Evolutionary conservation across 2,113 vertebrate genomes (phyloP).

Genomic region (Tupaia tana): DNA sequence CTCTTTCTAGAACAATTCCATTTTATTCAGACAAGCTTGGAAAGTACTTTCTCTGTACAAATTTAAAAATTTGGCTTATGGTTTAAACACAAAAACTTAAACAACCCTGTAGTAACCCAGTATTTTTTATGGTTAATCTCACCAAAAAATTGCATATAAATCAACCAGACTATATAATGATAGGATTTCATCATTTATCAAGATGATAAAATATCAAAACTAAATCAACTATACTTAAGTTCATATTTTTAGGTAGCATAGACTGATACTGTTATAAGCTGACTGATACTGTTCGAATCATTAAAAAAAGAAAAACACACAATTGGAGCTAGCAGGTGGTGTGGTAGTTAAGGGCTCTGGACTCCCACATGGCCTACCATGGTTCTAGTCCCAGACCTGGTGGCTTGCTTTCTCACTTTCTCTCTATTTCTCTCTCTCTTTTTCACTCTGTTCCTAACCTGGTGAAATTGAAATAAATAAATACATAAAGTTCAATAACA

Average conservation of each 20-base stretch:
- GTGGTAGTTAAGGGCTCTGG: no score
- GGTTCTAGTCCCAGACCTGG: no score
- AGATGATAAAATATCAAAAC: conserved; percentile 39
- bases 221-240: background rate
- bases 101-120: background rate
- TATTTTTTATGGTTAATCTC: conserved; percentile 39
- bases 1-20: conserved; percentile 49
- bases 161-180: background rate
- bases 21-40: background rate
- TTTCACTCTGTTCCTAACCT: no score
- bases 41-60: background rate
- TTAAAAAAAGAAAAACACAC: no score
- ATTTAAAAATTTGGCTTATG: conserved; percentile 19
- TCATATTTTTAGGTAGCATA: background rate
- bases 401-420: no score
- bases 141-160: conserved; percentile 7
- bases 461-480: no score
- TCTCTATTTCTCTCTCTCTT: no score
- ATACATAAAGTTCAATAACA: no score
- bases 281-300: no score
- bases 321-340: no score
- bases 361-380: no score
- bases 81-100: conserved; percentile 58
- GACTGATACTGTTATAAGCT: background rate
- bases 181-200: conserved; percentile 22